Evolutionary conservation across 2,888 invertebrate genomes (phyloP), one percentile per base, ranked within the genome.

Genomic region (Malthinus seriepunctatus): DNA sequence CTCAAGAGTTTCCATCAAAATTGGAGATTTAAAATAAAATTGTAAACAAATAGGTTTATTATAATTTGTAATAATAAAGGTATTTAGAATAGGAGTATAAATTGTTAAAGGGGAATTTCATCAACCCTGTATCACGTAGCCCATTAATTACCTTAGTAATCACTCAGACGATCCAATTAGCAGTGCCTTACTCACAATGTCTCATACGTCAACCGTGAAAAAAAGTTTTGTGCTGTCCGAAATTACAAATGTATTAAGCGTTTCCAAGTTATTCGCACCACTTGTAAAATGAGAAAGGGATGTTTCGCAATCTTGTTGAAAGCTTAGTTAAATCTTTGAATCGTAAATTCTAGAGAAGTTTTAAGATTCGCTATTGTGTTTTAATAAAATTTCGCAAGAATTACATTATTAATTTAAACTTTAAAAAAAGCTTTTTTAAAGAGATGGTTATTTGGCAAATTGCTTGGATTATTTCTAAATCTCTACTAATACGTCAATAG

Each of bases 401-500:
- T 42, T 42, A 42, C 14, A 42, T 42, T 38, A 12, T 12, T 15
- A 15, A 15, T 15, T 42, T 42, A 37, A 37, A 7, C n/a, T 39
- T 14, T 15, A 39, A 39, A 15, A 39, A 39, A 42, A 23, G 39
- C 23, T 15, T 42, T 11, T 42, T 42, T 7, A 32, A 33, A 11
- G 32, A 32, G 46, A 32, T 32, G 32, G 32, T 48, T 58, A 58
- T 62, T 58, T 51, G 56, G 34, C 51, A 69, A 72, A 69, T 67
- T 64, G 61, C 64, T 58, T 62, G 73, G 74, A 76, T 76, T 74
- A 76, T 75, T 75, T 67, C 67, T 59, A 75, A 76, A 76, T 76
- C 76, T 74, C 73, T 67, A 69, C 73, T 76, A 76, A 76, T 76
- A 75, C 74, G 74, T 74, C 75, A 75, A 76, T 76, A 73, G 75